A percentile compares a stretch with the other conserved stretches of the same genome.
Conservation (phyloP, 2,888 invertebrate species). For the Epirrita christyi region DNA sequence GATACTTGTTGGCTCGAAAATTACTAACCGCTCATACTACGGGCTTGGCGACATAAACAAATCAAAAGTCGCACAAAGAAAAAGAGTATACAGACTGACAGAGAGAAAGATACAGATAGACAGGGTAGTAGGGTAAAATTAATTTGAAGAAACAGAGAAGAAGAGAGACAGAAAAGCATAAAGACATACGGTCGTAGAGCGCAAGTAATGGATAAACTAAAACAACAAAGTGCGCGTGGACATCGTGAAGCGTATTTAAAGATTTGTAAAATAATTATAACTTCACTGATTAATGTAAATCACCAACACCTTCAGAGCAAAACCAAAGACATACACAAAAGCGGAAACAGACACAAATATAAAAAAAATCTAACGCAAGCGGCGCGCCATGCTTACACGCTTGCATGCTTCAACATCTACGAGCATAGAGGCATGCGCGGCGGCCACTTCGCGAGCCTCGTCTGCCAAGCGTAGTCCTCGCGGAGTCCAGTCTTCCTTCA, state of each 20-base stretch:
- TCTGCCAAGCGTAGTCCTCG: constrained; percentile 75
- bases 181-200: neutral
- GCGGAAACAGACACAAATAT: constrained; percentile 53
- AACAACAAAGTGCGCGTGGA: neutral
- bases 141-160: neutral
- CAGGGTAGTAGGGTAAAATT: neutral
- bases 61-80: too few species aligned
- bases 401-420: constrained; percentile 87
- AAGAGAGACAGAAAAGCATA: neutral
- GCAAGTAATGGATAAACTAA: neutral
- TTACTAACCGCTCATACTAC: too few species aligned
- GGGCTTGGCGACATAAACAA: too few species aligned
- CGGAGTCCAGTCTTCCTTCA: constrained; percentile 76
- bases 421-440: constrained; percentile 81
- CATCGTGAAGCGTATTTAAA: neutral
- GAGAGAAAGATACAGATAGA: neutral
- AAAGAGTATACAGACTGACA: neutral
- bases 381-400: constrained; percentile 88
- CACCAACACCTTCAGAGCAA: constrained; percentile 33
- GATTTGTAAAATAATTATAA: neutral
- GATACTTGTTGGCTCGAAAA: neutral
- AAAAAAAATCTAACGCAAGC: constrained; percentile 63
- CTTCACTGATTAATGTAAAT: constrained; percentile 9
- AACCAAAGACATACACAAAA: constrained; percentile 48
- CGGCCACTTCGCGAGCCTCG: constrained; percentile 80